phyloP scores from a whole-genome alignment of 2,797 vertebrate genomes.

The Australoheros facetus region DNA sequence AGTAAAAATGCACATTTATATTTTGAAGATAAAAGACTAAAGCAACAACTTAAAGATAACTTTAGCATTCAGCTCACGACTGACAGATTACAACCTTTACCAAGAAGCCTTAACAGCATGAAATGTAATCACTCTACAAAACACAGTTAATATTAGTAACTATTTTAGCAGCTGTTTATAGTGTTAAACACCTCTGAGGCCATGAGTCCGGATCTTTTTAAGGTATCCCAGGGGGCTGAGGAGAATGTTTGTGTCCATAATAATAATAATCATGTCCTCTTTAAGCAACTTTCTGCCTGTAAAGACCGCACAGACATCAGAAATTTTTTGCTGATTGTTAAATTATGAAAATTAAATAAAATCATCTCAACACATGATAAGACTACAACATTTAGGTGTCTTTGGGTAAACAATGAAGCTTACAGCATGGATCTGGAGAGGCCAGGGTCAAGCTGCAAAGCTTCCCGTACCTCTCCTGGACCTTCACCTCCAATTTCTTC shows the following conservation, averaged over 20 bases:
- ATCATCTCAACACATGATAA: not conserved
- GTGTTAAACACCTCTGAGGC: constrained; percentile 83
- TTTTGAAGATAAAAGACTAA: not conserved
- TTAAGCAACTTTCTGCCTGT: constrained; percentile 74
- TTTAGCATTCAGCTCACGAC: not conserved
- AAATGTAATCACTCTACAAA: not conserved
- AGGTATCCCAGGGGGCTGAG: constrained; percentile 93
- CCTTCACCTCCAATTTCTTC: constrained; percentile 81
- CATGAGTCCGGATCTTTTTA: constrained; percentile 82
- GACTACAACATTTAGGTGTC: not conserved
- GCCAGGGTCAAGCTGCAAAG: too few relatives aligned
- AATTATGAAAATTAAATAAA: not conserved
- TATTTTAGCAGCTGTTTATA: not conserved
- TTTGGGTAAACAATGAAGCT: not conserved
- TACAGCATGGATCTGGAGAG: constrained; percentile 9
- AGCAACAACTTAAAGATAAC: not conserved
- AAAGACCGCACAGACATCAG: not conserved
- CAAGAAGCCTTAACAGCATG: not conserved
- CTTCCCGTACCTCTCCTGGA: constrained; percentile 85
- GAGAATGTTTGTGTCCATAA: constrained; percentile 93
- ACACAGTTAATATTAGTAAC: not conserved
- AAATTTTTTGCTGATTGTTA: accelerated
- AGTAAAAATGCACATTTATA: not conserved
- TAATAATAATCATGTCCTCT: too few relatives aligned
- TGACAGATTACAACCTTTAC: not conserved